Evolutionary conservation across 2,888 invertebrate genomes (phyloP), one percentile per base, ranked within the genome.

Genomic region (Drosophila affinis): DNA sequence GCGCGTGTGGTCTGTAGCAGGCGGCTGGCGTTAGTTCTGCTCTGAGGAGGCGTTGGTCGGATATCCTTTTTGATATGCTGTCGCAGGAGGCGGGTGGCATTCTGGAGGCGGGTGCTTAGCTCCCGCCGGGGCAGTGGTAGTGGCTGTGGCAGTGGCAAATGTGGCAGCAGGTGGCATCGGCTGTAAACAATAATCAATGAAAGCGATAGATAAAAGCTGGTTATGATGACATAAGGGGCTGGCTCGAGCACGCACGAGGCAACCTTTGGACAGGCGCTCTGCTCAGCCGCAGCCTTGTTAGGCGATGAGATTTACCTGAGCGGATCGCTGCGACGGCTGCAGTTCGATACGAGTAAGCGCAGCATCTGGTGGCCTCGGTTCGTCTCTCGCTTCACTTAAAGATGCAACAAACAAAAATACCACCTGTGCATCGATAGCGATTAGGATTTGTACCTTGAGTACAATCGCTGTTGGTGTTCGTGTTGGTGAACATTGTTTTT

Each of bases 341-440:
- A 90, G 59, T 89, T 89, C 67, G 72, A 69, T 18, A 82, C 69
- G 24, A 90, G 75, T 63, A 90, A 76, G 64, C 90, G 89, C 68
- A 90, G 85, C 89, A 90, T 89, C 76, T 72, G 56, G 56, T 14
- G 39, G 39, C 62, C 71, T 62, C 53, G 45, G 51, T 68, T 64
- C 58, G 57, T 52, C 27, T 70, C 64, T 47, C 75, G 51, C 64
- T 75, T 78, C 76, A 73, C 70, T 79, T 71, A 78, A 14, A 39
- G 39, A 39, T 39, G 39, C 39, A 39, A 7, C 39, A 39, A 39
- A 39, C 39, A 39, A 39, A 39, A 39, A 27, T 39, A 39, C 14
- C 39, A 39, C 39, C 39, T 39, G 39, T 39, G 39, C 39, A 39
- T 14, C 39, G 39, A 39, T 14, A 27, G 27, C 27, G 6, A 27